Evolutionary conservation across 2,888 invertebrate species (phyloP), one percentile per base, ranked within the genome.

Genomic region (Muschampia plurimacula): DNA sequence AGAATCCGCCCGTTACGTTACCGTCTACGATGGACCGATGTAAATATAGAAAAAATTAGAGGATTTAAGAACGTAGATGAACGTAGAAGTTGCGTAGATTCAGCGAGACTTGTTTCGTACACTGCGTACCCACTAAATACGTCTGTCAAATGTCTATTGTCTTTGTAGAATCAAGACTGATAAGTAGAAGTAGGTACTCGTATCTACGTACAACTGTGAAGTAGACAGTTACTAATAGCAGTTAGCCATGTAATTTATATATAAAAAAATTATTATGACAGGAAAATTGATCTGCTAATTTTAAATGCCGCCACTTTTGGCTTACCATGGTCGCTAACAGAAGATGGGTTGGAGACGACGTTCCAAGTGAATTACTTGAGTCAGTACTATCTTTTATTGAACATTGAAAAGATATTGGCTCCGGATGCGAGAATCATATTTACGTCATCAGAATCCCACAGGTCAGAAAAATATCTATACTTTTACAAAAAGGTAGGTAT

Each of bases 311-410:
- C 96, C 4, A 96, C 97, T 0, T 97, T 98, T 88, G 97, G 96
- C 0, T 84, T 97, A 74, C 96, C 97, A 0, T 96, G 96, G 91
- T 94, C 95, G 0, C 88, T 96, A 69, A 98, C 98, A 0, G 95
- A 95, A 77, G 97, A 98, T 86, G 96, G 96, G 32, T 95, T 96
- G 77, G 98, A 98, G 90, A 96, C 96, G 62, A 96, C 96, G 73
- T 97, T 98, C 86, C 98, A 98, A 95, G 97, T 98, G 0, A 99
- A 98, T 87, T 97, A 97, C 90, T 91, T 98, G 77, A 96, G 97
- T 39, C 98, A 97, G 83, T 96, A 96, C 82, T 97, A 97, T 84
- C 90, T 99, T 73, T 96, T 98, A 0, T 90, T 96, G 75, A 94
- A 97, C 69, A 89, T 98, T 64, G 96, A 97, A 81, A 94, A 96